Percentiles rank a stretch among this genome's conserved stretches.
Evolutionary conservation across 2,888 invertebrate genomes (phyloP).

Genomic region (Loripinus fragilis): DNA sequence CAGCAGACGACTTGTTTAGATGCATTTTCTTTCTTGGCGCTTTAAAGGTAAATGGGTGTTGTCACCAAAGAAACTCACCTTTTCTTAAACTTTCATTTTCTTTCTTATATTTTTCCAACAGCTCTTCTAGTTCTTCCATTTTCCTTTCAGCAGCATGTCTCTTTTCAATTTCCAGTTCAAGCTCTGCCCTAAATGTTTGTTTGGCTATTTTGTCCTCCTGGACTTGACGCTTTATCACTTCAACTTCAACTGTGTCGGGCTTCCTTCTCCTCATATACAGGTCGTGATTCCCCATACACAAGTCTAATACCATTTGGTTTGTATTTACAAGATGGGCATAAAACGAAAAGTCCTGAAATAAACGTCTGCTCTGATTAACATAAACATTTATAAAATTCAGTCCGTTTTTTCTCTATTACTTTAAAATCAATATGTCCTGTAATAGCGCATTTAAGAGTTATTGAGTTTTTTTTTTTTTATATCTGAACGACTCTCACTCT

Average conservation of each 20-base stretch:
- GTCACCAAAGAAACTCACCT: too few species aligned
- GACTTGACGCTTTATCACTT: constrained; percentile 99
- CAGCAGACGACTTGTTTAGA: too few species aligned
- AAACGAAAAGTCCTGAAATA: constrained; percentile 96
- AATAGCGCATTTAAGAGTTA: too few species aligned
- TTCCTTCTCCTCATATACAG: constrained; percentile 99
- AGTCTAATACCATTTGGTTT: constrained; percentile 98
- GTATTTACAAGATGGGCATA: constrained; percentile 98
- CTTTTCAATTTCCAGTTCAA: constrained; percentile 96
- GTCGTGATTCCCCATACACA: constrained; percentile 99
- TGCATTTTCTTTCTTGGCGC: too few species aligned
- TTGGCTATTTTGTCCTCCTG: constrained; percentile 97
- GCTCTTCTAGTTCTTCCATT: constrained; percentile 98
- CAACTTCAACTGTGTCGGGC: constrained; percentile 99
- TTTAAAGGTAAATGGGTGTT: too few species aligned
- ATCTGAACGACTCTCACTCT: too few species aligned
- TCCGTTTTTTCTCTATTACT: too few species aligned
- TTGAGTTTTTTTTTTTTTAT: too few species aligned
- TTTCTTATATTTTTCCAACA: constrained; percentile 94
- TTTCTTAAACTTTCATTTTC: constrained; percentile 89
- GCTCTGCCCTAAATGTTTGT: constrained; percentile 92
- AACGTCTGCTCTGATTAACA: too few species aligned
- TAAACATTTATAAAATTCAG: too few species aligned
- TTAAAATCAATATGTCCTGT: too few species aligned
- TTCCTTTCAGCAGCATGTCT: constrained; percentile 98